Evolutionary conservation across 2,888 invertebrate genomes (phyloP).

Genomic region (Noctua janthina): DNA sequence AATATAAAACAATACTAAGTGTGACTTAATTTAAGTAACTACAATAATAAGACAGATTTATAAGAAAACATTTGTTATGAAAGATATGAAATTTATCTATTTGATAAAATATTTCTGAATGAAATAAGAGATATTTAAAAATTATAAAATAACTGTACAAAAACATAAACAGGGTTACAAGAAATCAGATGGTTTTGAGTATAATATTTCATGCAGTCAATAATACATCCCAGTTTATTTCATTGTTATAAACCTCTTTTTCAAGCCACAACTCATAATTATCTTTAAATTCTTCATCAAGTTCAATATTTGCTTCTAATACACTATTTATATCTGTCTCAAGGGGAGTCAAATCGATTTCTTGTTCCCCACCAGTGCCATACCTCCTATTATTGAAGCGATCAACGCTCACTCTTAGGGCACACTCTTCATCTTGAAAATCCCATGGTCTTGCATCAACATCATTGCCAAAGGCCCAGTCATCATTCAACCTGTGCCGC

Average conservation of each 20-base stretch:
- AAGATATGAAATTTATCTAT: constrained; percentile 59
- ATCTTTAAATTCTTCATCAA: constrained; percentile 97
- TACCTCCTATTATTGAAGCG: constrained; percentile 98
- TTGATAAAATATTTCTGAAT: constrained; percentile 65
- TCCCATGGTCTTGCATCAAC: constrained; percentile 99
- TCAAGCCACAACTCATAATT: constrained; percentile 99
- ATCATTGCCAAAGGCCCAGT: constrained; percentile 99
- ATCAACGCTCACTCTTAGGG: constrained; percentile 97
- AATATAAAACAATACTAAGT: constrained; percentile 62
- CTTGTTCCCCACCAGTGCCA: constrained; percentile 88
- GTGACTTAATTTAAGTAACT: constrained; percentile 64
- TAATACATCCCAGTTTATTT: constrained; percentile 94
- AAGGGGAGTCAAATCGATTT: constrained; percentile 91
- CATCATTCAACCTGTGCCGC: constrained; percentile 98
- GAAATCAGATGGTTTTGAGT: constrained; percentile 44
- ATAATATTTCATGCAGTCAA: constrained; percentile 76
- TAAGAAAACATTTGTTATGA: constrained; percentile 60
- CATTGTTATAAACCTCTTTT: constrained; percentile 97
- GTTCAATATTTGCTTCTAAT: constrained; percentile 94
- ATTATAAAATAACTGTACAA: constrained; percentile 73
- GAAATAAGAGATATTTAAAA: constrained; percentile 65
- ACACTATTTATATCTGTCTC: constrained; percentile 96
- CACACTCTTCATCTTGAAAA: constrained; percentile 99
- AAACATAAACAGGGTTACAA: constrained; percentile 58
- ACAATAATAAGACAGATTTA: constrained; percentile 62